Conservation (phyloP, 2,888 invertebrate genomes). For the Physocephala rufipes region DNA sequence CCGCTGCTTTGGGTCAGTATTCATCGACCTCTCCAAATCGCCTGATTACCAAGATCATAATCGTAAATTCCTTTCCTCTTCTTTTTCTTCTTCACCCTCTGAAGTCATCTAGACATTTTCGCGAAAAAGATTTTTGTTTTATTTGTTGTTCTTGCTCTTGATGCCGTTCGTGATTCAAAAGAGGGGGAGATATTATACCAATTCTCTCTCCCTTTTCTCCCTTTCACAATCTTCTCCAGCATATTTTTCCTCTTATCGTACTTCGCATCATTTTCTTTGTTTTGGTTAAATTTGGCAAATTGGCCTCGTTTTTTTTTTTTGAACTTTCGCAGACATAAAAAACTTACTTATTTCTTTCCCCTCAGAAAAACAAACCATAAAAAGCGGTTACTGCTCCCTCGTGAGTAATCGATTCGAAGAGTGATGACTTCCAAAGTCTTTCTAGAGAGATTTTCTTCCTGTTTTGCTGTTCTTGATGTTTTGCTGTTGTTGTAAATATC, state of each 20-base stretch:
- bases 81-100: no score
- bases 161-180: background rate
- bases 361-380: conserved; percentile 61
- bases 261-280: conserved; percentile 6
- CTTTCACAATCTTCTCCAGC: no score
- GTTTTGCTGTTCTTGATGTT: background rate
- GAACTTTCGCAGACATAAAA: conserved; percentile 37
- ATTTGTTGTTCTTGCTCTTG: background rate
- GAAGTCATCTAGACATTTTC: no score
- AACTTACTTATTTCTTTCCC: no score
- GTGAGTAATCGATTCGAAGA: conserved; percentile 60
- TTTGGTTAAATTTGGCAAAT: conserved; percentile 35
- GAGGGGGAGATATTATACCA: background rate
- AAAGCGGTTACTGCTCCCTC: conserved; percentile 66
- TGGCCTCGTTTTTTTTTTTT: conserved; percentile 30
- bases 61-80: background rate
- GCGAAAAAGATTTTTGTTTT: conserved; percentile 2
- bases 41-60: no score
- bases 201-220: no score
- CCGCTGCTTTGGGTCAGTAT: background rate
- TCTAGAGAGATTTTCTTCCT: background rate
- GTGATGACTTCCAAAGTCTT: conserved; percentile 4
- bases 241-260: no score
- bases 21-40: no score
- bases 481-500: background rate